Evolutionary conservation across 2,113 vertebrate species (phyloP).

Genomic region (Gobius niger): DNA sequence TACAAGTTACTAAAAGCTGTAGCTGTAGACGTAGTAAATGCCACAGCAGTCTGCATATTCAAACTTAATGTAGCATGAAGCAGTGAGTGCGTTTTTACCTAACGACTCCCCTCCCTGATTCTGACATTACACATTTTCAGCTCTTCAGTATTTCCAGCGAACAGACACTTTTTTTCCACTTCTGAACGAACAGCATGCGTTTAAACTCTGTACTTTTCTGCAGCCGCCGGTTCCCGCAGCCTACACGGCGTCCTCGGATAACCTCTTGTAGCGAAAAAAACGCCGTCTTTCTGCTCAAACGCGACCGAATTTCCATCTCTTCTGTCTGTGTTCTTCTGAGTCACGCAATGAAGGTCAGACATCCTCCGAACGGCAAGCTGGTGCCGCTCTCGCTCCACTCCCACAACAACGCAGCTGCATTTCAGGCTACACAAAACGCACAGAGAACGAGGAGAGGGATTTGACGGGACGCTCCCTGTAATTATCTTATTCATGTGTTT

Average conservation of each 20-base stretch:
- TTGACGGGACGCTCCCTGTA: too few species aligned
- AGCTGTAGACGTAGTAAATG: too few species aligned
- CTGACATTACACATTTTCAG: too few species aligned
- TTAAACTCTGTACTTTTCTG: not conserved
- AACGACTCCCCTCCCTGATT: too few species aligned
- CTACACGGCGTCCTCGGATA: not conserved
- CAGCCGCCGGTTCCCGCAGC: not conserved
- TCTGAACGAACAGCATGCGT: not conserved
- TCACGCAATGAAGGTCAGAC: constrained; percentile 49
- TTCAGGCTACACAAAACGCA: not conserved
- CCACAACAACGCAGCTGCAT: constrained; percentile 5
- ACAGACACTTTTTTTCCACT: too few species aligned
- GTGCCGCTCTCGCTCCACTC: not conserved
- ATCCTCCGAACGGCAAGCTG: not conserved
- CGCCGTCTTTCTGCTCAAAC: not conserved
- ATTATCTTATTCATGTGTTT: too few species aligned
- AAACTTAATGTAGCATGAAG: too few species aligned
- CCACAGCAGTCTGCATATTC: too few species aligned
- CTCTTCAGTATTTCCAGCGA: too few species aligned
- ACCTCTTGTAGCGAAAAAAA: not conserved
- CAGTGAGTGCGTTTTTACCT: too few species aligned
- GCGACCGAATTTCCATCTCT: constrained; percentile 13
- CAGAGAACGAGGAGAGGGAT: not conserved
- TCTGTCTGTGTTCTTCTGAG: constrained; percentile 21
- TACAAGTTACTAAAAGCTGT: too few species aligned